phyloP scores from a whole-genome alignment of 30 jellyfish, hydroid and myxozoan genomes.

The Pelagia noctiluca region DNA sequence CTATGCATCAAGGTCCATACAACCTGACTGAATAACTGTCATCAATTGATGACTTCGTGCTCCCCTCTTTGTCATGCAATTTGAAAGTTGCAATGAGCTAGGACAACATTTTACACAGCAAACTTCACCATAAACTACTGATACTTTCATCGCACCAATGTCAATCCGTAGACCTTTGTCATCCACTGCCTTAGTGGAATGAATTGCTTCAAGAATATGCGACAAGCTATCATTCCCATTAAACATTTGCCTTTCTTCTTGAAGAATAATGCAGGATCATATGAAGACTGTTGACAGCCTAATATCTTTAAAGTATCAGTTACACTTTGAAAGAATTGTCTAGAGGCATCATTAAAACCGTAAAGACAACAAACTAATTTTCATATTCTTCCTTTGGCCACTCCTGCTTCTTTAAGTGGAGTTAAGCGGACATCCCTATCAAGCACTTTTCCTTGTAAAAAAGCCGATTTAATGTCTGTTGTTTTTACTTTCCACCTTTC shows the following conservation, averaged over 20 bases:
- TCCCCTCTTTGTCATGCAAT: conserved; percentile 50
- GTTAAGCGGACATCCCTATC: too few species aligned
- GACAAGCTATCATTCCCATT: not conserved
- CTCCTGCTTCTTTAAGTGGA: too few species aligned
- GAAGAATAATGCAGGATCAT: conserved; percentile 47
- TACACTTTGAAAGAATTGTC: conserved; percentile 25
- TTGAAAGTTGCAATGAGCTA: conserved; percentile 24
- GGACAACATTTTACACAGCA: conserved; percentile 32
- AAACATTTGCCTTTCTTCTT: not conserved
- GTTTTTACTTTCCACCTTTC: too few species aligned
- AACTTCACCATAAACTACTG: not conserved
- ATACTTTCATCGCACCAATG: conserved; percentile 19
- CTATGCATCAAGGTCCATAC: too few species aligned
- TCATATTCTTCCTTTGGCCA: conserved; percentile 23
- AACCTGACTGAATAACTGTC: not conserved
- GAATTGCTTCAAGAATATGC: not conserved
- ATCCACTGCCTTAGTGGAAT: conserved; percentile 17
- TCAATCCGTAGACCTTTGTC: conserved; percentile 49
- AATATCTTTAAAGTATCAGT: conserved; percentile 25
- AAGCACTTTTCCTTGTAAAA: too few species aligned
- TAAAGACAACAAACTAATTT: conserved; percentile 34
- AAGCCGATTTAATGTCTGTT: too few species aligned
- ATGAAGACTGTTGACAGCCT: conserved; percentile 14
- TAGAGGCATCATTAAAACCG: conserved; percentile 57
- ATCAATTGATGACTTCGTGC: conserved; percentile 37